phyloP scores from a whole-genome alignment of 1,140 invertebrate genomes.

The Homalodisca vitripennis region DNA sequence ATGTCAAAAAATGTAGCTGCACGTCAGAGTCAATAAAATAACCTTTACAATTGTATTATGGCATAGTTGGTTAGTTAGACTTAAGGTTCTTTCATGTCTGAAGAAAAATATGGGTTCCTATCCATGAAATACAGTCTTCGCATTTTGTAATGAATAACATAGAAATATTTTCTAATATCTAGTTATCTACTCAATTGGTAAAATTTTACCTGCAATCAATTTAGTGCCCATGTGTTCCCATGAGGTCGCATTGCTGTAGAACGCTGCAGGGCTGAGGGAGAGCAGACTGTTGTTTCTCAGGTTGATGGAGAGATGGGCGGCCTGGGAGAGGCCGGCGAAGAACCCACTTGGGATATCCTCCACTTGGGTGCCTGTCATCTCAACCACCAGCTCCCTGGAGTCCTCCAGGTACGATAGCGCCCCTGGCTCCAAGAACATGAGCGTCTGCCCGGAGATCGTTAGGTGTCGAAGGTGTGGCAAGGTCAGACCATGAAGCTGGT shows the following conservation, averaged over 20 bases:
- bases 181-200: no score
- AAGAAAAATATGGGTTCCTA: no score
- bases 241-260: slow-evolving; percentile 79
- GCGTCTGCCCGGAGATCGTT: slow-evolving; percentile 70
- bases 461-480: slow-evolving; percentile 75
- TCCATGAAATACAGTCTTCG: no score
- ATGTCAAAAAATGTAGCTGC: no score
- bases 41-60: no score
- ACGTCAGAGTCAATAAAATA: no score
- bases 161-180: no score
- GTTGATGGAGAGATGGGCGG: slow-evolving; percentile 72
- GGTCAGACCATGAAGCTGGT: slow-evolving; percentile 46
- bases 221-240: slow-evolving; percentile 85
- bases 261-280: slow-evolving; percentile 75
- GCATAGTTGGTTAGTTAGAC: no score
- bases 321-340: slow-evolving; percentile 69
- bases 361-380: slow-evolving; percentile 72
- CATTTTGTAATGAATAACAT: no score
- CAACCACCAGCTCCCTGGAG: slow-evolving; percentile 65
- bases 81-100: no score
- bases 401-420: slow-evolving; percentile 63
- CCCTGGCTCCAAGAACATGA: slow-evolving; percentile 65
- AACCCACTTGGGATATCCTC: slow-evolving; percentile 74
- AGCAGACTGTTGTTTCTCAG: slow-evolving; percentile 78
- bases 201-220: slow-evolving; percentile 75